Conservation (phyloP, 2,113 vertebrate genomes). For the Vicugna pacos region DNA sequence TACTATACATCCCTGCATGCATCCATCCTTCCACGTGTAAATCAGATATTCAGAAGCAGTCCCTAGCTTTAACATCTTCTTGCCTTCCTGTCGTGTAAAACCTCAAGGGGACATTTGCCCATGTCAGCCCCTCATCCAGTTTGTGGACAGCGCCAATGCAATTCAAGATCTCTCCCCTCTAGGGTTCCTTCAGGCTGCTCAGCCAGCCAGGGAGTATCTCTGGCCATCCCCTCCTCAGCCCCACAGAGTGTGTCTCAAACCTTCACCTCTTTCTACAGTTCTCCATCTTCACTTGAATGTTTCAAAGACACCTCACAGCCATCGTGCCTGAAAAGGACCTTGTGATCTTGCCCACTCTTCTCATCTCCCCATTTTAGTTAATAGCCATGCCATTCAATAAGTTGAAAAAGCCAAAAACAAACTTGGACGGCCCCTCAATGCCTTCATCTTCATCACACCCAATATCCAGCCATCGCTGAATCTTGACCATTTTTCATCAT, state of each 20-base stretch:
- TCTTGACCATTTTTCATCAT: neutral
- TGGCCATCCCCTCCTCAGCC: neutral
- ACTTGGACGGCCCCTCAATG: neutral
- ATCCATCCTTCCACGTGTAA: neutral
- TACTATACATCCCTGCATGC: neutral
- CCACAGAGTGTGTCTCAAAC: neutral
- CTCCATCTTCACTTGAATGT: neutral
- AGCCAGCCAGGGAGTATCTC: neutral
- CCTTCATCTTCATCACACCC: neutral
- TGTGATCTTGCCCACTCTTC: neutral
- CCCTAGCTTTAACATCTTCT: neutral
- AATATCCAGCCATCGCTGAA: neutral
- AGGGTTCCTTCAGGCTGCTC: neutral
- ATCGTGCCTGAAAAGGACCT: neutral
- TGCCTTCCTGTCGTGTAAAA: neutral
- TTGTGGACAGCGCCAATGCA: neutral
- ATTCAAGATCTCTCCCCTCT: neutral
- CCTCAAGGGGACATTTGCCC: neutral
- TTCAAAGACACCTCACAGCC: neutral
- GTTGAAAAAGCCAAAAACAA: neutral
- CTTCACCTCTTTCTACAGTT: neutral
- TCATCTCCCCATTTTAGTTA: neutral
- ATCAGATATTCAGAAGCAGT: neutral
- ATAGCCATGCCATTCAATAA: neutral
- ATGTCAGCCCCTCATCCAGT: neutral